Evolutionary conservation across 2,888 invertebrate species (phyloP), one percentile per base, ranked within the genome.

Genomic region (Rhabditoides inermis): DNA sequence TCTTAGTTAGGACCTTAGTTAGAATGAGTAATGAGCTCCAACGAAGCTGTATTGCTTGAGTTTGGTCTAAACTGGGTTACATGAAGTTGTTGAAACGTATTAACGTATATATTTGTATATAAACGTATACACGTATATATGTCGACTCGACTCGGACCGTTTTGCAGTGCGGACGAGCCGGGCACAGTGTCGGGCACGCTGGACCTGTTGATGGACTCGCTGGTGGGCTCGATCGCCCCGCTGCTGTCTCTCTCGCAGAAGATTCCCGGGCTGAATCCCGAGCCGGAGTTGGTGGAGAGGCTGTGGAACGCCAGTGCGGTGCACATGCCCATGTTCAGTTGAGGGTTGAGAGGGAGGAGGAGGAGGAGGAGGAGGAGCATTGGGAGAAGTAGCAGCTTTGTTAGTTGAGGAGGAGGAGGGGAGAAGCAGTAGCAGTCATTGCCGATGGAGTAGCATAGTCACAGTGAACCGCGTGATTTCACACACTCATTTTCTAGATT

Each of bases 171-270:
- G 4, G 69, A 70, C 41, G 68, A 71, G 54, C 45, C 58, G 22
- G 71, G 69, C 20, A 63, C 66, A 7, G 61, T 69, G 15, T 61
- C 68, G 28, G 72, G 72, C 35, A 58, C 70, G 1, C 56, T 72
- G 18, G 72, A 72, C 49, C 53, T 72, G 20, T 39, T 72, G 49
- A 70, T 72, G 71, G 72, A 72, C 56, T 56, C 66, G n/a, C 53
- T 72, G 23, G 49, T 67, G 47, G 63, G 65, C 15, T 62, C 66
- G 12, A 61, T 69, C 51, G 68, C 55, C 2, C 68, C 69, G 10
- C 51, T 69, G 18, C 52, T 69, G 6, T 59, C 65, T 3, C 55
- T 67, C n/a, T 46, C 63, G 2, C 48, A 55, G 23, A 65, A 63
- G 28, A 50, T 69, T 20, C 69, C 69, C 5, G 56, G 47, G 20